Percentiles rank a stretch among this genome's conserved stretches.
phyloP scores from a whole-genome alignment of 2,113 vertebrate species.

The Macroglossus sobrinus region DNA sequence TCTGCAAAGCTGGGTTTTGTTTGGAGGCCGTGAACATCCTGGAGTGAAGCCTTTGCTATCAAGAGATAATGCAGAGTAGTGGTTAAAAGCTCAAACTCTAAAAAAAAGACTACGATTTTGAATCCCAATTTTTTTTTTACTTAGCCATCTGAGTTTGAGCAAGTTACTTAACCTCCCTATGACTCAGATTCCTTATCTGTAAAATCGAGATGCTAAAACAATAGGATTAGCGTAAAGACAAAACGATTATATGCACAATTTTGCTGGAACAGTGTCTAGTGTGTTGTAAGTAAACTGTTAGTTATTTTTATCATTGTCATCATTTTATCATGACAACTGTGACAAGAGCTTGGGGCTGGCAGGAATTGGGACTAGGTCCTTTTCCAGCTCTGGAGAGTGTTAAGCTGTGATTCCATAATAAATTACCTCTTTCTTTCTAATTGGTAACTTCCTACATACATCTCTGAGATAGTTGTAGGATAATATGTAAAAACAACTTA shows the following conservation, averaged over 20 bases:
- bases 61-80: not conserved
- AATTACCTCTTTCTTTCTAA: constrained; percentile 7
- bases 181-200: not conserved
- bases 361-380: not conserved
- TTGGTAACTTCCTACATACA: not conserved
- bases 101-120: not conserved
- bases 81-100: not conserved
- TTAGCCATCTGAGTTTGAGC: not conserved
- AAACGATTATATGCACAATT: not conserved
- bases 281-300: not conserved
- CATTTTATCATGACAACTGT: not conserved
- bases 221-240: not conserved
- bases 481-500: not conserved
- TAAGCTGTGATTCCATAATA: not conserved
- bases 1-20: not conserved
- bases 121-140: not conserved
- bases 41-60: not conserved
- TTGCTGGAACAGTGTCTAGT: not conserved
- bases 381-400: not conserved
- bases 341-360: not conserved
- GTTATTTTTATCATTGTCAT: not conserved
- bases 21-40: not conserved
- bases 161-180: not conserved
- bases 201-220: not conserved
- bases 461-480: not conserved